phyloP scores from a whole-genome alignment of 2,797 vertebrate genomes.

The Epinephelus coioides region DNA sequence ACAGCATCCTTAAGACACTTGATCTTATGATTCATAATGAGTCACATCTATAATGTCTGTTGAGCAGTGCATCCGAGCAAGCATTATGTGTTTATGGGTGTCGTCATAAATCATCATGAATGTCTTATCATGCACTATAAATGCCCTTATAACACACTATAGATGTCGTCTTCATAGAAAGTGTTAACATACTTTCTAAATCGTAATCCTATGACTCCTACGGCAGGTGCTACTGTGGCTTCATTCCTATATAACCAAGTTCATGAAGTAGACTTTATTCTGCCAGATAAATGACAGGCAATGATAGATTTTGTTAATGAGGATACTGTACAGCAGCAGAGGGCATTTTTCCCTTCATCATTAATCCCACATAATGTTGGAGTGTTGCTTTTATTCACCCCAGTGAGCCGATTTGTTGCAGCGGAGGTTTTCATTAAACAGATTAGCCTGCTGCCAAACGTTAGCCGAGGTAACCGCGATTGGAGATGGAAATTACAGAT shows the following conservation, averaged over 20 bases:
- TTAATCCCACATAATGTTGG: constrained; percentile 22
- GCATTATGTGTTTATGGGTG: too few relatives aligned
- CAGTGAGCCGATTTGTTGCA: constrained; percentile 37
- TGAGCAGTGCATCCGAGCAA: too few relatives aligned
- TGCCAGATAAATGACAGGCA: constrained; percentile 2
- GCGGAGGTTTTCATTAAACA: constrained; percentile 40
- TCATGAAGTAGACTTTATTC: background rate
- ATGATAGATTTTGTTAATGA: constrained; percentile 18
- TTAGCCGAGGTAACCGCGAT: constrained; percentile 34
- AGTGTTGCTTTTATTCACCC: constrained; percentile 38
- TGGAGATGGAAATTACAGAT: constrained; percentile 46
- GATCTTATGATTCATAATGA: too few relatives aligned
- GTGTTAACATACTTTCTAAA: too few relatives aligned
- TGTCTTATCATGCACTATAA: too few relatives aligned
- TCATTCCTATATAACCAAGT: background rate
- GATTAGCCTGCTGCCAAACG: constrained; percentile 50
- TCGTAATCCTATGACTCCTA: background rate
- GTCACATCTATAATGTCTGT: too few relatives aligned
- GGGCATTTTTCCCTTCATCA: constrained; percentile 15
- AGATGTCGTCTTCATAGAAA: too few relatives aligned
- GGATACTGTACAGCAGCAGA: constrained; percentile 17
- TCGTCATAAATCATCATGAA: too few relatives aligned
- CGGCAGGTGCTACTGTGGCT: background rate
- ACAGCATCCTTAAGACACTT: too few relatives aligned
- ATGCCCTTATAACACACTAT: too few relatives aligned